Evolutionary conservation across 2,113 vertebrate species (phyloP).

Genomic region (Ochotona princeps): DNA sequence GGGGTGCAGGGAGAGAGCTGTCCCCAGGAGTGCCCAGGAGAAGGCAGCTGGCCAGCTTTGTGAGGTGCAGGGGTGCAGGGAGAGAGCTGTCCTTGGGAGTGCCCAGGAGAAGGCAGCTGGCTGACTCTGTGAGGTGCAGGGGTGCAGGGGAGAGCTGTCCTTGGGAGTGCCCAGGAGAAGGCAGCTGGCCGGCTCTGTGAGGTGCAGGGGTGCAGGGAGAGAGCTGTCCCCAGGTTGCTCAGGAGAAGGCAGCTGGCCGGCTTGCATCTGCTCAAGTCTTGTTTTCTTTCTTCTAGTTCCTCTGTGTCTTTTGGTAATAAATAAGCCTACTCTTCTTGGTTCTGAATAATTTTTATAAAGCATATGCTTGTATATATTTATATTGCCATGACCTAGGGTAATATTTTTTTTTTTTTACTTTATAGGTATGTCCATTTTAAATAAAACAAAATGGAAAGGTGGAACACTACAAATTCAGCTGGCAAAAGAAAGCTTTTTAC

Average conservation of each 20-base stretch:
- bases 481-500: constrained; percentile 96
- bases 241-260: too few relatives aligned
- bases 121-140: too few relatives aligned
- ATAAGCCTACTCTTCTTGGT: not conserved
- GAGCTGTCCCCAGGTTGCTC: too few relatives aligned
- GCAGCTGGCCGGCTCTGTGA: too few relatives aligned
- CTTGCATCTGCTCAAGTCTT: not conserved
- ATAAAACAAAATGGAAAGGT: constrained; percentile 97
- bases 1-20: not conserved
- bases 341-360: constrained; percentile 22
- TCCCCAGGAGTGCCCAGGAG: not conserved
- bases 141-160: too few relatives aligned
- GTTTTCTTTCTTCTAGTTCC: constrained; percentile 2
- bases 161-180: too few relatives aligned
- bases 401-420: constrained; percentile 49
- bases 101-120: too few relatives aligned
- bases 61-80: too few relatives aligned
- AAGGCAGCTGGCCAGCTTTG: not conserved
- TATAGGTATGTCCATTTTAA: constrained; percentile 92
- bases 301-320: constrained; percentile 28
- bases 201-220: too few relatives aligned
- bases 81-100: too few relatives aligned
- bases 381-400: not conserved
- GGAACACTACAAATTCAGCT: constrained; percentile 94
- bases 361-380: constrained; percentile 29